Evolutionary conservation across 2,888 invertebrate genomes (phyloP), one percentile per base, ranked within the genome.

Genomic region (Caenorhabditis sp.): DNA sequence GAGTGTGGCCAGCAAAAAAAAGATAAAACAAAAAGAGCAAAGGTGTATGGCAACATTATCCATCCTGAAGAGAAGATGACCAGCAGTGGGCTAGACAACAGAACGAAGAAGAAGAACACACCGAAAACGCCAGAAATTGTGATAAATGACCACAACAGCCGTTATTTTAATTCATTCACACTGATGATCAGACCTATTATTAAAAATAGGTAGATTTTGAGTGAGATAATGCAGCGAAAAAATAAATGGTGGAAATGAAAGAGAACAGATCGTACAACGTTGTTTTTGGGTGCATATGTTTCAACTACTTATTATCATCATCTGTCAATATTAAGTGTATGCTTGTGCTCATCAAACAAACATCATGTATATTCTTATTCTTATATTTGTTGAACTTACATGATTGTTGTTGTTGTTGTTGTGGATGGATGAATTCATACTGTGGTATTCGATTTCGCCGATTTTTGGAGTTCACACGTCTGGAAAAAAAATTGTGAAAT

Each of bases 71-170:
- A 55, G 14, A 55, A 55, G 26, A 17, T 55, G 55, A 27, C 55
- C 55, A 55, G 55, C 6, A 2, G 26, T 12, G 31, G 21, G 54
- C 24, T 5, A 55, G 26, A 53, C 26, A 61, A 50, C 14, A 61
- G 53, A 61, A 24, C 17, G 31, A 26, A 26, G 36, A n/a, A 26
- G 31, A 26, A 26, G 36, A n/a, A 37, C 10, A 61, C 59, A 57
- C 67, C 64, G 54, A 67, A 57, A 71, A 64, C 63, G 55, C 66
- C 71, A 63, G 67, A 58, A 72, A 61, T 24, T 55, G 64, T 72
- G 67, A 72, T 72, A 67, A 72, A 72, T 72, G 72, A 67, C 72
- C 63, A 51, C 71, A 63, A 64, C 72, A 72, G 72, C 36, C 63
- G 64, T 24, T 58, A 63, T 63, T 36, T 54, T 62, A 59, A 58